Conservation (phyloP, 2,113 vertebrate species). For the Grammomys dolichurus region DNA sequence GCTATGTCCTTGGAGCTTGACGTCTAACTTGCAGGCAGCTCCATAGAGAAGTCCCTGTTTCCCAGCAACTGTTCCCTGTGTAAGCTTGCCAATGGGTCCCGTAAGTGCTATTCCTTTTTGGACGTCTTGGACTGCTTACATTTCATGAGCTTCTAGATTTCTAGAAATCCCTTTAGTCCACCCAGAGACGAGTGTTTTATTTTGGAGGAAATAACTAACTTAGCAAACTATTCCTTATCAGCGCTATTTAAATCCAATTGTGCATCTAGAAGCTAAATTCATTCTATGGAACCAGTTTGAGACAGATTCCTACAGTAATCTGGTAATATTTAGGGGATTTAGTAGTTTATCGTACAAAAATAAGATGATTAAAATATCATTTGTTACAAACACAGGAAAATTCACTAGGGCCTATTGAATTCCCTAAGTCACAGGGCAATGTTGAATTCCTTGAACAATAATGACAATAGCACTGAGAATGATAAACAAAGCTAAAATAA, state of each 20-base stretch:
- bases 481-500: constrained; percentile 17
- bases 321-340: background rate
- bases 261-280: background rate
- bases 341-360: background rate
- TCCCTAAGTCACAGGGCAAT: background rate
- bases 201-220: background rate
- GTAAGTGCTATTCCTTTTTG: background rate
- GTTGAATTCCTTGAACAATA: constrained; percentile 29
- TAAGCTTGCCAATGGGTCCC: background rate
- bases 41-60: background rate
- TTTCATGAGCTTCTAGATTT: background rate
- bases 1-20: too few relatives aligned
- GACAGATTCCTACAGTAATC: background rate
- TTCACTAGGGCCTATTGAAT: background rate
- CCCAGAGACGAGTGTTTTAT: background rate
- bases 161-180: background rate
- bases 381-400: background rate
- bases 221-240: background rate
- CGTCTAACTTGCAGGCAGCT: rapidly evolving
- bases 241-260: constrained; percentile 25
- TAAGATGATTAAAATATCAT: background rate
- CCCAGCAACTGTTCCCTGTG: background rate
- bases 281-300: background rate
- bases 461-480: constrained; percentile 2
- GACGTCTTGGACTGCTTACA: background rate